phyloP scores from a whole-genome alignment of 2,888 invertebrate species.

The Macrosiphum euphorbiae region DNA sequence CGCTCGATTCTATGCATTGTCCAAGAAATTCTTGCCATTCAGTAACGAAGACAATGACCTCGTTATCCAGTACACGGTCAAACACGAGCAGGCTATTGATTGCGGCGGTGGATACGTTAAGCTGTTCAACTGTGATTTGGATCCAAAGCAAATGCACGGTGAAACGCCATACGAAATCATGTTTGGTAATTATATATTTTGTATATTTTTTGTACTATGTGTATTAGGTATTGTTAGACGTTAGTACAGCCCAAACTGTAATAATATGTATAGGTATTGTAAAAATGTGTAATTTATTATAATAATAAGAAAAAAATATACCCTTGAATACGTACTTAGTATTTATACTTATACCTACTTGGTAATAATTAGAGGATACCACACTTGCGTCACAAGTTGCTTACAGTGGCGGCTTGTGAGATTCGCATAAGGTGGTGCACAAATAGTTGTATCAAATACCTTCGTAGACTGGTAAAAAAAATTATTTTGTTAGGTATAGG shows the following conservation, averaged over 20 bases:
- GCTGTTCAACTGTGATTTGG: constrained; percentile 88
- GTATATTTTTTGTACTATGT: neutral
- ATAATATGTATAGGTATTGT: neutral
- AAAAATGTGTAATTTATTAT: too few species aligned
- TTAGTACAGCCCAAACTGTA: neutral
- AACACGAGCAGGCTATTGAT: constrained; percentile 99
- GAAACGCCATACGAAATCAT: constrained; percentile 96
- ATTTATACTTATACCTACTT: too few species aligned
- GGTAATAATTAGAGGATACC: too few species aligned
- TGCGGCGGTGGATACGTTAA: constrained; percentile 95
- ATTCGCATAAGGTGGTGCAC: neutral
- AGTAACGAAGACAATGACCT: constrained; percentile 90
- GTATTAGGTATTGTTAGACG: neutral
- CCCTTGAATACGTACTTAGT: too few species aligned
- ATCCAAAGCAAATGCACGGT: constrained; percentile 96
- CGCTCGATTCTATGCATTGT: constrained; percentile 97
- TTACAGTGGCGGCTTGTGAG: too few species aligned
- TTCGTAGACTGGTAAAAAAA: too few species aligned
- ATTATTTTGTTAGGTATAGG: too few species aligned
- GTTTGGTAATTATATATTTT: constrained; percentile 83
- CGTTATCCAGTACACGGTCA: constrained; percentile 98
- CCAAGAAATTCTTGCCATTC: constrained; percentile 92
- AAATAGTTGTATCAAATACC: neutral
- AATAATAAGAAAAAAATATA: too few species aligned
- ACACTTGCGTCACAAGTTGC: too few species aligned